These are phyloP conservation scores for Cylloceria caligata DNA, from an alignment of 2,888 invertebrate genomes.

Conservation along the genomic window DNA sequence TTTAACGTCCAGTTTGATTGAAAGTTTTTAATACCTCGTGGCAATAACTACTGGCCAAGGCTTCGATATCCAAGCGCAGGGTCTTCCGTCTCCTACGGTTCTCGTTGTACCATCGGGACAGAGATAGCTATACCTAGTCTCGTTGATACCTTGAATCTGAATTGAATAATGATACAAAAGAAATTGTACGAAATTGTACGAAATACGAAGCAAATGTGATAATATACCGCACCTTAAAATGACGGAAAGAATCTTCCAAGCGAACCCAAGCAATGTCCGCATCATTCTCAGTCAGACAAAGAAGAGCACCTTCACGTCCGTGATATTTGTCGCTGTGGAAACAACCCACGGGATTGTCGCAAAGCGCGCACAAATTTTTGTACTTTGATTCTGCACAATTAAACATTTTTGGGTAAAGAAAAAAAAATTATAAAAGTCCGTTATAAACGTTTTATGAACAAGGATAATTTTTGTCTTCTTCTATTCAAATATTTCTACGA, in stretches of 20 bases:
- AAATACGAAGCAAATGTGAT: too few species aligned
- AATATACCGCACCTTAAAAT: conserved; percentile 87
- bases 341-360: conserved; percentile 88
- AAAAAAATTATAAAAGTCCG: not conserved
- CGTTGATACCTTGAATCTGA: conserved; percentile 59
- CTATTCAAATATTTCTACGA: too few species aligned
- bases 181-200: too few species aligned
- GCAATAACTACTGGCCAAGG: conserved; percentile 92
- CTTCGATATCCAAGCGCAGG: conserved; percentile 92
- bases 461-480: not conserved
- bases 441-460: not conserved
- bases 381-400: conserved; percentile 87
- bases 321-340: conserved; percentile 91
- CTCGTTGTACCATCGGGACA: conserved; percentile 91
- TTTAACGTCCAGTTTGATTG: not conserved
- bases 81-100: conserved; percentile 86
- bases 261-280: conserved; percentile 95
- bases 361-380: conserved; percentile 90
- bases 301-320: conserved; percentile 92
- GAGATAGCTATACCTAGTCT: conserved; percentile 88
- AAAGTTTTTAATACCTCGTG: conserved; percentile 85
- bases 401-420: not conserved
- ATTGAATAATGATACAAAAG: not conserved
- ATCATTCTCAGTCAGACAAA: conserved; percentile 91
- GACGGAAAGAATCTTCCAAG: conserved; percentile 88